Base-by-base conservation (phyloP, 2,113 vertebrate genomes). In the Eubucco bourcierii region DNA sequence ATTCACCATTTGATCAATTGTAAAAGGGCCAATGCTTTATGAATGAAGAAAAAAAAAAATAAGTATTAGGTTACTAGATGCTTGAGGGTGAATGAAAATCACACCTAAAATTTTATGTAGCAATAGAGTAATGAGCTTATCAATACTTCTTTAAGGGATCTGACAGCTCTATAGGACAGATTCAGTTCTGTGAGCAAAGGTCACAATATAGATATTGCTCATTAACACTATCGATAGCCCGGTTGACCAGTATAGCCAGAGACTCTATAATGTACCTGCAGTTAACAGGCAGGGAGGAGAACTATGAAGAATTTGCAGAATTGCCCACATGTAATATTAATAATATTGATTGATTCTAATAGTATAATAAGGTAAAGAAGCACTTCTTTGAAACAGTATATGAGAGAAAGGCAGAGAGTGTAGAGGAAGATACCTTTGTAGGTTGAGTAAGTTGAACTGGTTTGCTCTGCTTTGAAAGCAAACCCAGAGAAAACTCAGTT, bases 1-100 rank as follows among this genome's bases (percentile, higher is more conserved):
- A 97, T 97, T 97, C 95, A 96, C 94, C 97, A 97, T 97, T 97
- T 97, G 97, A 97, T 98, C 96, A 96, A 92, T 95, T 97, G 95
- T 95, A 94, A 97, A 97, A 95, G 91, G 94, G 52, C 86, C 37
- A 5, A 63, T 88, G 77, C 77, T 94, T 90, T 82, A 93, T 81
- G 95, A 84, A 78, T 24, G 14, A 16, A 70, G 78, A 59, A 90
- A 76, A 29, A 15, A 18, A 76, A 29, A 15, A 18, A 88, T 84
- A 90, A 90, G 77, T 66, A 73, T 91, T 94, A 60, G 53, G 83
- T 95, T 97, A 89, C 84, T 82, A 90, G 80, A 89, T 84, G 66
- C 82, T 95, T 94, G 93, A 97, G 95, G 73, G 81, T 96, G 94
- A 97, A 88, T 85, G 78, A 85, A 94, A 97, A 96, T 85, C 88